Evolutionary conservation across 2,113 vertebrate species (phyloP), one percentile per base, ranked within the genome.

Genomic region (Penelope pileata): DNA sequence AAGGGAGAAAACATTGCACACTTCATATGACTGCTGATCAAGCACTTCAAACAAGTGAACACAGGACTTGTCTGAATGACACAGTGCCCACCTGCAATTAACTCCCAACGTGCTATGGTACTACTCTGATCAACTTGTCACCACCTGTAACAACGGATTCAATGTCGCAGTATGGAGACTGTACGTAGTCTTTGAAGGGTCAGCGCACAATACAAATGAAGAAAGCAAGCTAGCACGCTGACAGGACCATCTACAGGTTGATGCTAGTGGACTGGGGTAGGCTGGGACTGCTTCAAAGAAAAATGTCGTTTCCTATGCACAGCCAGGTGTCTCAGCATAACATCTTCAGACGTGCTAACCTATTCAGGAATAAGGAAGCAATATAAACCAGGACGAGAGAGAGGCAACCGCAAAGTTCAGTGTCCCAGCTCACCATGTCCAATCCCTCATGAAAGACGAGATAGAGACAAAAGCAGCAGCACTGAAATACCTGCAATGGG

Each of bases 351-450:
- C 47, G 43, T 19, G 64, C 9, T 66, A 40, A 72, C 59, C 88
- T 50, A 6, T 2, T 18, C 21, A 60, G 54, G 47, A 62, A 56
- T 27, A 70, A 72, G 47, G 27, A 27, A 83, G 79, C 0, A 2
- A 45, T 42, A 42, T 2, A 1, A 75, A 58, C 10, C 22, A 59
- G 64, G 76, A 73, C 0, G 6, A 74, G 79, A 77, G 6, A 74
- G 79, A 77, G 22, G 58, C 1, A 58, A 66, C n/a, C 62, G 87
- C 24, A 34, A 76, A 84, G 83, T 2, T 27, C 66, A 56, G 43
- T 0, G 0, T 30, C 24, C 53, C 58, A 51, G 62, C 74, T 89
- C 66, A 74, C 36, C 21, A 0, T 1, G 2, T 8, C 58, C 45
- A 64, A 16, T 6, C 40, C 38, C 45, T 60, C 77, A 81, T n/a